Evolutionary conservation across 2,113 vertebrate genomes (phyloP).

Genomic region (Nycticryphes semicollaris): DNA sequence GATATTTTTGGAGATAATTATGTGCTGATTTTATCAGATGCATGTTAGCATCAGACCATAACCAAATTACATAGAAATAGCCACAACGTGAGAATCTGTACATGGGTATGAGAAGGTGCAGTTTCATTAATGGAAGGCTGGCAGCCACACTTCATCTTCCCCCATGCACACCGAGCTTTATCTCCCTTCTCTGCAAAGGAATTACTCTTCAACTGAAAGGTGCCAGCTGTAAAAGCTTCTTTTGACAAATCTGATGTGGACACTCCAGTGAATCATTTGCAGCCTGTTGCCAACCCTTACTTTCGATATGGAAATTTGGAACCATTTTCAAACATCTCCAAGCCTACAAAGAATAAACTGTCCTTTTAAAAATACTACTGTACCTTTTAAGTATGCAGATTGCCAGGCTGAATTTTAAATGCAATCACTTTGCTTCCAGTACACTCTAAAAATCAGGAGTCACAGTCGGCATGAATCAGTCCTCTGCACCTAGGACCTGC

Average conservation of each 20-base stretch:
- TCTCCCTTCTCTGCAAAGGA: background rate
- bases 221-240: background rate
- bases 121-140: background rate
- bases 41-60: background rate
- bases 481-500: background rate
- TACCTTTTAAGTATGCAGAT: conserved; percentile 50
- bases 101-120: background rate
- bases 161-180: background rate
- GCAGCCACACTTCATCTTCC: background rate
- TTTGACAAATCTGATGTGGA: background rate
- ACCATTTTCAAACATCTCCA: background rate
- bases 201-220: background rate
- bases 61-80: background rate
- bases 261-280: background rate
- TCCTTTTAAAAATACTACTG: conserved; percentile 7
- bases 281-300: background rate
- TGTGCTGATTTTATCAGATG: background rate
- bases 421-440: conserved; percentile 47
- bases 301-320: background rate
- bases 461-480: background rate
- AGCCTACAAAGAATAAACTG: background rate
- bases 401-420: conserved; percentile 51
- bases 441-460: conserved; percentile 6
- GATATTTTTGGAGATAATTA: background rate
- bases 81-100: background rate